phyloP scores from a whole-genome alignment of 2,797 vertebrate genomes.

The Acipenser ruthenus region DNA sequence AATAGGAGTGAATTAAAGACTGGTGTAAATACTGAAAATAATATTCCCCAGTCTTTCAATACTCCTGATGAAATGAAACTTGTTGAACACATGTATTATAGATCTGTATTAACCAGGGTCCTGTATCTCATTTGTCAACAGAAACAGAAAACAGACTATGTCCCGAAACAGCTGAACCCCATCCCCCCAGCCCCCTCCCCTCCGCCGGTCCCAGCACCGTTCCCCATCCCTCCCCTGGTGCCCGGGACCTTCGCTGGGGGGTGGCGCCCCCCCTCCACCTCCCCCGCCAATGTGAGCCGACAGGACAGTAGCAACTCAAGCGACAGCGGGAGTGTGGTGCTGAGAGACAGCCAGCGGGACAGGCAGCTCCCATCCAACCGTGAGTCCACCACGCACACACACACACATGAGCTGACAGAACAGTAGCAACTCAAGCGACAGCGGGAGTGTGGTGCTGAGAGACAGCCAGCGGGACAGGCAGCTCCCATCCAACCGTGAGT shows the following conservation, averaged over 20 bases:
- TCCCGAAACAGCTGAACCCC: conserved; percentile 40
- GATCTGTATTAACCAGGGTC: background rate
- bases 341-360: conserved; percentile 60
- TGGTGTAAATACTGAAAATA: too few relatives aligned
- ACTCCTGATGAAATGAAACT: too few relatives aligned
- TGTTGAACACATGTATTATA: background rate
- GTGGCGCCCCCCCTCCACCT: conserved; percentile 34
- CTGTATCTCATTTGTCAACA: conserved; percentile 32
- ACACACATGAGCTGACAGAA: conserved; percentile 55
- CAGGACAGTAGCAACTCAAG: conserved; percentile 70
- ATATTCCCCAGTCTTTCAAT: too few relatives aligned
- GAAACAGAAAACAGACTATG: conserved; percentile 76
- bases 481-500: background rate
- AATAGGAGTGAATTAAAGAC: too few relatives aligned
- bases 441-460: conserved; percentile 47
- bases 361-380: conserved; percentile 53
- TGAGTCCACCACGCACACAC: conserved; percentile 48
- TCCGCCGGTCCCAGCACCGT: conserved; percentile 43
- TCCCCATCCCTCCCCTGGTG: conserved; percentile 56
- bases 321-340: conserved; percentile 47
- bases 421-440: conserved; percentile 69
- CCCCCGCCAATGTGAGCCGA: conserved; percentile 48
- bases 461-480: too few relatives aligned
- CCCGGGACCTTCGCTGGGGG: conserved; percentile 40
- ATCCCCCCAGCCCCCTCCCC: conserved; percentile 47